Conservation (phyloP, 1,140 invertebrate species). For the Lysiphlebus fabarum region DNA sequence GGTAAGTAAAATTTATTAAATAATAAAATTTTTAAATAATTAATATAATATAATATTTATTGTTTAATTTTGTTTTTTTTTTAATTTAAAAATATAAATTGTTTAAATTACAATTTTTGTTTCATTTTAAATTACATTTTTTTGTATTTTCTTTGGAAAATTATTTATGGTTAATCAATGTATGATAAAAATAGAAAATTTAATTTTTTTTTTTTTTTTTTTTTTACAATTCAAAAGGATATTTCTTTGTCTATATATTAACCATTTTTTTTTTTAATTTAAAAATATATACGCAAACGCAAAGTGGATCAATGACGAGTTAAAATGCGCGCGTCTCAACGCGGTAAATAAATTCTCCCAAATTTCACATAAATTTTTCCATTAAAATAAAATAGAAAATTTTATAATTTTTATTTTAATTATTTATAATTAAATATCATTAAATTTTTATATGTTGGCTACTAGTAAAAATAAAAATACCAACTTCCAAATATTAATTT, state of each 20-base stretch:
- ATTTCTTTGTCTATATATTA: constrained; percentile 6
- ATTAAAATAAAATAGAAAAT: constrained; percentile 3
- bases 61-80: too few relatives aligned
- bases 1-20: too few relatives aligned
- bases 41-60: too few relatives aligned
- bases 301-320: constrained; percentile 22
- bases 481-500: too few relatives aligned
- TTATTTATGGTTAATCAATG: neutral
- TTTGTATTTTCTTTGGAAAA: neutral
- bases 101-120: too few relatives aligned
- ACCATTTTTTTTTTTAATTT: neutral
- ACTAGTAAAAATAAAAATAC: too few relatives aligned
- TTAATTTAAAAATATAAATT: too few relatives aligned
- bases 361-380: neutral
- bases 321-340: constrained; percentile 16
- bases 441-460: too few relatives aligned
- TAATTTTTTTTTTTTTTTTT: neutral
- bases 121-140: neutral
- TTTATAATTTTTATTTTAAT: neutral
- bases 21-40: too few relatives aligned
- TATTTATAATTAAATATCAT: too few relatives aligned
- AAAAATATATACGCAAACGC: neutral
- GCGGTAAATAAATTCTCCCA: neutral
- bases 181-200: neutral
- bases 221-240: neutral